A percentile compares a stretch with the other conserved stretches of the same genome.
Conservation (phyloP, 2,888 invertebrate genomes). For the Spodoptera exigua region DNA sequence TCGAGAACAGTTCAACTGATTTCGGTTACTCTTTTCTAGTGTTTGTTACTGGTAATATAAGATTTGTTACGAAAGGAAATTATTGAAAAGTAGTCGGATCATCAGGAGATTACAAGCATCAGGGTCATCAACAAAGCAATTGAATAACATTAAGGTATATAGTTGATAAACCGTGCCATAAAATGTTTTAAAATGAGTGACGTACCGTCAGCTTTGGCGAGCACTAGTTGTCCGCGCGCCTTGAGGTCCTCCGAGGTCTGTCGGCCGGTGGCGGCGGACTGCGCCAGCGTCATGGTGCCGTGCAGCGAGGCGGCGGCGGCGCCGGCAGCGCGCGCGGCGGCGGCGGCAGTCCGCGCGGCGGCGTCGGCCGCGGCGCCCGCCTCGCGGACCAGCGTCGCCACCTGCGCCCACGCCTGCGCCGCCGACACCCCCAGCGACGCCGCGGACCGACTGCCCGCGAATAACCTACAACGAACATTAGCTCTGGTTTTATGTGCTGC, state of each 20-base stretch:
- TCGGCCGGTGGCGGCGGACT: conserved; percentile 86
- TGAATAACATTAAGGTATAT: no score
- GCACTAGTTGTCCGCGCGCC: conserved; percentile 82
- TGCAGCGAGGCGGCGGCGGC: conserved; percentile 78
- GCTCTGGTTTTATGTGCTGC: not conserved
- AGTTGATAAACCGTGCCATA: no score
- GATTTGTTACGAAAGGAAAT: no score
- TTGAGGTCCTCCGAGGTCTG: conserved; percentile 88
- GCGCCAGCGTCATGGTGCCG: conserved; percentile 80
- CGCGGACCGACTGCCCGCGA: conserved; percentile 92
- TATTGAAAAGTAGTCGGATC: no score
- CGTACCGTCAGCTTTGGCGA: conserved; percentile 77
- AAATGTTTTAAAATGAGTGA: not conserved
- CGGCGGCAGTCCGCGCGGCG: conserved; percentile 74
- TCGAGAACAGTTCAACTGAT: no score
- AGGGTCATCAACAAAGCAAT: no score
- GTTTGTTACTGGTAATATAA: no score
- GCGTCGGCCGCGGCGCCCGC: conserved; percentile 79
- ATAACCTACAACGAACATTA: conserved; percentile 81
- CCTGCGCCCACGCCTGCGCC: conserved; percentile 90
- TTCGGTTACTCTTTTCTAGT: no score
- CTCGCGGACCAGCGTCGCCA: conserved; percentile 87
- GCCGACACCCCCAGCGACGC: conserved; percentile 92
- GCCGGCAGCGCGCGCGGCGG: conserved; percentile 73
- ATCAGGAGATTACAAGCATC: no score